Conservation (phyloP, 1,140 invertebrate species). For the Platyura marginata region DNA sequence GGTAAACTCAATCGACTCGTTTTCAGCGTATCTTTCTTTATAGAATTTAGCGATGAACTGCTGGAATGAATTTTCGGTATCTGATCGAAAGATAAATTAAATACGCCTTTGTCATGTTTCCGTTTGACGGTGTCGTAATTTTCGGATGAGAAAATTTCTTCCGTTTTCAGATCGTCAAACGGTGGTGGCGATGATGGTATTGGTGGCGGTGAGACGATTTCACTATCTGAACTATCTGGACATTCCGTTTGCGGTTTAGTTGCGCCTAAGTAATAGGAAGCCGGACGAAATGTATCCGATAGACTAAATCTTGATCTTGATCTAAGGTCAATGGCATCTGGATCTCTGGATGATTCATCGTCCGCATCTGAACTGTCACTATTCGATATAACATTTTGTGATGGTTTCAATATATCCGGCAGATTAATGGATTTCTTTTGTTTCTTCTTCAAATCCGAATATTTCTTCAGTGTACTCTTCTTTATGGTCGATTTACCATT, state of each 20-base stretch:
- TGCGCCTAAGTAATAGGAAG: conserved; percentile 62
- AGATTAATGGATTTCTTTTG: conserved; percentile 26
- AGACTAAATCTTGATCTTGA: conserved; percentile 57
- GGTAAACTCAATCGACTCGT: conserved; percentile 19
- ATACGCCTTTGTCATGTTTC: conserved; percentile 17
- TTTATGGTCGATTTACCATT: conserved; percentile 28
- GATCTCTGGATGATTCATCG: conserved; percentile 64
- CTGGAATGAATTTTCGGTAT: conserved; percentile 20
- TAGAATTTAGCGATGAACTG: conserved; percentile 16
- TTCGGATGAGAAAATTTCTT: conserved; percentile 23
- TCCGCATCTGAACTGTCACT: conserved; percentile 67
- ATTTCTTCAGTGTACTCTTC: conserved; percentile 17
- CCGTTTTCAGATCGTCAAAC: conserved; percentile 34
- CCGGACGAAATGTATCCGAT: conserved; percentile 69
- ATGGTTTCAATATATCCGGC: conserved; percentile 44
- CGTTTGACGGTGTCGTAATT: conserved; percentile 21
- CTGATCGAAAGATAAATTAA: conserved; percentile 18
- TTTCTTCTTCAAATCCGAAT: conserved; percentile 15
- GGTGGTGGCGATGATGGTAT: conserved; percentile 55
- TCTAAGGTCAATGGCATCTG: conserved; percentile 44
- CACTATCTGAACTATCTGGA: conserved; percentile 66
- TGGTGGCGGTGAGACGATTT: conserved; percentile 60
- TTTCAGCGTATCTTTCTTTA: conserved; percentile 12
- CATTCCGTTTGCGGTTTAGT: conserved; percentile 34
- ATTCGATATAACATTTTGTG: conserved; percentile 20